These are phyloP conservation scores for Nomada fucata DNA, from an alignment of 2,888 invertebrate genomes.

Conservation along the genomic window DNA sequence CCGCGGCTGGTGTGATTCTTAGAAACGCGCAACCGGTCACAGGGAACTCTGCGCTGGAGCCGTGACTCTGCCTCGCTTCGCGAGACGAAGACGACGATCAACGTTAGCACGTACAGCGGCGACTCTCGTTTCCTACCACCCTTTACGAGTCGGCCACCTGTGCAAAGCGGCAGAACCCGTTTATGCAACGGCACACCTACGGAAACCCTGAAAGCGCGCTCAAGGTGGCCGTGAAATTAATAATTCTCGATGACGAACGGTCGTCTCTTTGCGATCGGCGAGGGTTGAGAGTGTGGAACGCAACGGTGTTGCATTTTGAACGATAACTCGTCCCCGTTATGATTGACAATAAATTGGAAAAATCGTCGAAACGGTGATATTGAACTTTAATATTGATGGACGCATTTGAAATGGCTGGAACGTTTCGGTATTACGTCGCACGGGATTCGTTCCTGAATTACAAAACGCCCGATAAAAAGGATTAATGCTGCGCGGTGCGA, in stretches of 20 bases:
- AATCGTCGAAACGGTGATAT: no score
- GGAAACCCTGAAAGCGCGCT: slow-evolving; percentile 48
- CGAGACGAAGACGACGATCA: slow-evolving; percentile 56
- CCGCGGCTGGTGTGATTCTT: slow-evolving; percentile 56
- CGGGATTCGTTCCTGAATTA: background rate
- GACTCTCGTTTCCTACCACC: slow-evolving; percentile 58
- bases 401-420: background rate
- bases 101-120: slow-evolving; percentile 62
- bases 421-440: background rate
- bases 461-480: background rate
- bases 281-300: slow-evolving; percentile 28
- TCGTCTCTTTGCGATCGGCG: background rate
- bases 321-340: background rate
- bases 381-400: no score
- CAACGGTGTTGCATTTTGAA: background rate
- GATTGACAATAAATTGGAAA: no score
- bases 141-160: slow-evolving; percentile 70
- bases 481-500: background rate
- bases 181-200: slow-evolving; percentile 55
- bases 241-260: slow-evolving; percentile 63
- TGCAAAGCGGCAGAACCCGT: slow-evolving; percentile 63
- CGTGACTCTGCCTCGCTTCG: slow-evolving; percentile 37
- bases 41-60: slow-evolving; percentile 38
- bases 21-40: slow-evolving; percentile 30
- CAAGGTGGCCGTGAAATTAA: slow-evolving; percentile 65